Evolutionary conservation across 2,888 invertebrate genomes (phyloP), one percentile per base, ranked within the genome.

Genomic region (Hermodice carunculata): DNA sequence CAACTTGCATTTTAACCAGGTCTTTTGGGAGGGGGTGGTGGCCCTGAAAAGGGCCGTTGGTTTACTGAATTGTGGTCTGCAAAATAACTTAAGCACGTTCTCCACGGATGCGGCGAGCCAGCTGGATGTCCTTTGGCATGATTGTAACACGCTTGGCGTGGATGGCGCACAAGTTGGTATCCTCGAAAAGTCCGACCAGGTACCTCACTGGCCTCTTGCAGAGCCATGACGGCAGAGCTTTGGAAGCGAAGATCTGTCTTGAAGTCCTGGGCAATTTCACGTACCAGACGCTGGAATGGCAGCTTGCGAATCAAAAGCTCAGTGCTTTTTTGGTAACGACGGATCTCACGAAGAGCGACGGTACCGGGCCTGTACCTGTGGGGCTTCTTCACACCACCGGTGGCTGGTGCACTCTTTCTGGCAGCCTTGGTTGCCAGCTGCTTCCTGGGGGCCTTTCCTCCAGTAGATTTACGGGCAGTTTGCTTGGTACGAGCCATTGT

Each of bases 101-200:
- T 78, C 96, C 96, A 85, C 96, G 93, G 88, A 97, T 97, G 90
- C 96, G 92, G 86, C 96, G 92, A 69, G 96, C 96, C 87, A 97
- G 90, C 88, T 96, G 96, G 84, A 97, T 96, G 87, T 97, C 96
- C 89, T 96, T 97, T 80, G 96, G 96, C 96, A 96, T 97, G 88
- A 97, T 97, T 75, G 96, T 97, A 63, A 97, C 96, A 82, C 96
- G 92, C 88, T 96, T 96, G 80, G 96, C 96, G 85, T 97, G 97
- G 86, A 97, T 96, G 76, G 96, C 96, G 89, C 96, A 96, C 90
- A 97, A 90, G 88, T 97, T 97, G 77, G 97, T 97, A 89, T 97
- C 97, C 90, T 97, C 97, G 88, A 98, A 97, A 66, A 98, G 89
- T 74, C 97, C 96, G 26, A 69, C 68, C 37, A 68, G 43, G 66